Base-by-base conservation (phyloP, 2,888 invertebrate genomes). In the Diloba caeruleocephala region DNA sequence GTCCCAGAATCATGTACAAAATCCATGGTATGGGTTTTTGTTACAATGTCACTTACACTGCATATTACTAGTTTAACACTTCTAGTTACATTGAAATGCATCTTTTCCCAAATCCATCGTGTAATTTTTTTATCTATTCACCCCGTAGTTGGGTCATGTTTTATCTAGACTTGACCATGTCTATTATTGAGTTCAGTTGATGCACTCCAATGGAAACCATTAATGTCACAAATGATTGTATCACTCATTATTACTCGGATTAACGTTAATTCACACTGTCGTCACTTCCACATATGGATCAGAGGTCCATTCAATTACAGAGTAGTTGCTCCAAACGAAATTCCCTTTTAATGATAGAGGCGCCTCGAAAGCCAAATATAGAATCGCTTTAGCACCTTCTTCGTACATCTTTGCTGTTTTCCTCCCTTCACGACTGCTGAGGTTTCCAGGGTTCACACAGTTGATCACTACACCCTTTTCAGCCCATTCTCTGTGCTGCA, bases 401-500 rank as follows among this genome's bases (percentile, higher is more conserved):
- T 92, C 90, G 51, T 83, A 92, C 31, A 87, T 87, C 71, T 87
- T 89, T 0, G 85, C 64, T 1, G 85, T 82, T 64, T 84, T 91
- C 29, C 90, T 85, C 4, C 81, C 82, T 51, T 89, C 91, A n/a
- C 81, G 79, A 51, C 78, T 82, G 7, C 77, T 76, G 0, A 89
- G 51, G 43, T 80, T 89, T 0, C 93, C 93, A 44, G 93, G 93
- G 56, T 92, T 92, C 12, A 93, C 91, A 64, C 92, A 93, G 60
- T 92, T 92, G 45, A 92, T 91, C 3, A 89, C 83, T 0, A 90
- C 69, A 0, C 88, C 88, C 63, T 75, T 85, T 7, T 82, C 78
- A 1, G 79, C 71, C 92, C 92, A 95, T 53, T 94, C 86, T 59
- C 94, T 85, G 62, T 97, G 96, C 64, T 97, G 97, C 19, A 97